Base-by-base conservation (phyloP, 2,888 invertebrate genomes). In the Watsonalla binaria region DNA sequence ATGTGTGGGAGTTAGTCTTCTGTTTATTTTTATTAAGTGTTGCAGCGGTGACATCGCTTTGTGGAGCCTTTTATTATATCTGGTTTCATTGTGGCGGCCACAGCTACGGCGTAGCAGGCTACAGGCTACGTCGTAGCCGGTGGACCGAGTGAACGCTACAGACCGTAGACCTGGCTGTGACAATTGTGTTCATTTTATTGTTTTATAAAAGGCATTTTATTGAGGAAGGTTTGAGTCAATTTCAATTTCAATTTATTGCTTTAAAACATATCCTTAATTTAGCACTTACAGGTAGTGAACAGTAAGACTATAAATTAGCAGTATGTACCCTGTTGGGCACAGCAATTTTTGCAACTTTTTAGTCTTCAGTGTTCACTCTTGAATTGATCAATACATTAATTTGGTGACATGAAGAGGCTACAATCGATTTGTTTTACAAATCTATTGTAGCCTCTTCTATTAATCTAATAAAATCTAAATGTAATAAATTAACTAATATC, bases 81-180 rank as follows among this genome's bases (percentile, higher is more conserved):
- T 50, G 49, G 46, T 53, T 48, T 53, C 49, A 14, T 51, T 34
- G 49, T 37, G 52, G 9, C 37, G 34, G 47, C 55, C 54, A 56
- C 64, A 58, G 60, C 61, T 58, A 60, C 52, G 61, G 46, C 59
- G 54, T 51, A 54, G 59, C 57, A 52, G 60, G 54, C 63, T 55
- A 65, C 63, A 60, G 45, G 46, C 47, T 46, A 63, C 71, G 66
- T 63, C 70, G 63, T 45, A 59, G 24, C 56, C 64, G 60, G 51
- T 61, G 62, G 60, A 66, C 65, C 66, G 62, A 49, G 58, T 66
- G 66, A 66, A 62, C 64, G 63, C 68, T 66, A 63, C 66, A 63
- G 59, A 61, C 57, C 65, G 62, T 65, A 56, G 57, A 59, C 54
- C 51, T 52, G 53, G 57, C 55, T 55, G 56, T 56, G 55, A 51